Conservation (phyloP, 2,797 vertebrate species). For the Varecia variegata region DNA sequence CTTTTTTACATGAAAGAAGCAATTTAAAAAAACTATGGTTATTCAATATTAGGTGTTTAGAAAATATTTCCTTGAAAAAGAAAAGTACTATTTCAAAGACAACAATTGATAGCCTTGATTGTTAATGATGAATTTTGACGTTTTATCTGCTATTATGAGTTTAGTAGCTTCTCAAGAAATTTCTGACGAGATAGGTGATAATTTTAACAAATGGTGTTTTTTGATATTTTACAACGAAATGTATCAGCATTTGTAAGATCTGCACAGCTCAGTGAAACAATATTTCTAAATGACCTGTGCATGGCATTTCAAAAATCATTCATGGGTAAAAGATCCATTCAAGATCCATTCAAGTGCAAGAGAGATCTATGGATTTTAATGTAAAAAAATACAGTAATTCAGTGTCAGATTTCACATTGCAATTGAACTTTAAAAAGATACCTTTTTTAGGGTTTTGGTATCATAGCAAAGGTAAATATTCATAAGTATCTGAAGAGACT, state of each 20-base stretch:
- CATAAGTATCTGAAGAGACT: not conserved
- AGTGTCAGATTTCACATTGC: not conserved
- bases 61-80: not conserved
- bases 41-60: not conserved
- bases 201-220: not conserved
- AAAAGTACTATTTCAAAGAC: not conserved
- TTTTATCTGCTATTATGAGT: not conserved
- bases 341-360: not conserved
- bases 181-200: not conserved
- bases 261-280: not conserved
- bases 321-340: not conserved
- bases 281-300: not conserved
- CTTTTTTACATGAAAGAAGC: not conserved
- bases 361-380: not conserved
- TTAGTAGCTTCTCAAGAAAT: not conserved
- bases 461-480: not conserved
- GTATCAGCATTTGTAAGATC: not conserved
- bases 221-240: not conserved
- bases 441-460: not conserved
- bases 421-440: not conserved
- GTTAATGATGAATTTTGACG: not conserved
- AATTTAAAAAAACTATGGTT: not conserved
- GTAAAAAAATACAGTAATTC: not conserved
- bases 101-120: not conserved
- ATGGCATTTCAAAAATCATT: constrained; percentile 10